Evolutionary conservation across 2,113 vertebrate species (phyloP).

Genomic region (Maccullochella peelii): DNA sequence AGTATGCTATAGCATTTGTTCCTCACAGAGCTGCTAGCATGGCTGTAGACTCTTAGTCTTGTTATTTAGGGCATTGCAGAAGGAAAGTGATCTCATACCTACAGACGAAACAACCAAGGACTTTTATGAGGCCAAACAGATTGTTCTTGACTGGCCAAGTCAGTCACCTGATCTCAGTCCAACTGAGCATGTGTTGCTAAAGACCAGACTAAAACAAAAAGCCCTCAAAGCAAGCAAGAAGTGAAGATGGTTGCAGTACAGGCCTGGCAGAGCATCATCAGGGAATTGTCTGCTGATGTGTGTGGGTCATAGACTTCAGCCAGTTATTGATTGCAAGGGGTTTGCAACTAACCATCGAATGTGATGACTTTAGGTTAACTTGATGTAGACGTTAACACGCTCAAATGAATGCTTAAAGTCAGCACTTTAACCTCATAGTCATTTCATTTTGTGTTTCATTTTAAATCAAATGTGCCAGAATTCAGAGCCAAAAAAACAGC

Average conservation of each 20-base stretch:
- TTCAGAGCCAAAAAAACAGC: background rate
- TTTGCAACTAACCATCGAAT: conserved; percentile 26
- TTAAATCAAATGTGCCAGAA: background rate
- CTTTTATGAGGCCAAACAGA: background rate
- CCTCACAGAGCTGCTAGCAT: too few relatives aligned
- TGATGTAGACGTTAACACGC: background rate
- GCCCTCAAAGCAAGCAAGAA: background rate
- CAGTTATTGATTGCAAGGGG: conserved; percentile 23
- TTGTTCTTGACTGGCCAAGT: background rate
- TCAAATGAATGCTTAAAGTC: background rate
- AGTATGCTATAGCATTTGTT: too few relatives aligned
- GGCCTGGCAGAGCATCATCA: background rate
- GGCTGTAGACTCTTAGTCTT: too few relatives aligned
- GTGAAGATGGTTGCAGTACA: background rate
- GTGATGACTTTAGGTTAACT: conserved; percentile 8
- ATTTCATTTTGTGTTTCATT: background rate
- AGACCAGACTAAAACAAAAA: conserved; percentile 3
- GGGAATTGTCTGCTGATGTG: background rate
- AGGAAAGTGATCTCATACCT: background rate
- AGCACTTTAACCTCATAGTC: background rate
- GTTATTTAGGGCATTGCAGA: background rate
- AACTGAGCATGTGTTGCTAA: background rate
- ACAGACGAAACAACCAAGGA: background rate
- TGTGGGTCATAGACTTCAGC: conserved; percentile 4
- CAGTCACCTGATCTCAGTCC: background rate